Evolutionary conservation across 2,113 vertebrate species (phyloP).

Genomic region (Pterocles burchelli): DNA sequence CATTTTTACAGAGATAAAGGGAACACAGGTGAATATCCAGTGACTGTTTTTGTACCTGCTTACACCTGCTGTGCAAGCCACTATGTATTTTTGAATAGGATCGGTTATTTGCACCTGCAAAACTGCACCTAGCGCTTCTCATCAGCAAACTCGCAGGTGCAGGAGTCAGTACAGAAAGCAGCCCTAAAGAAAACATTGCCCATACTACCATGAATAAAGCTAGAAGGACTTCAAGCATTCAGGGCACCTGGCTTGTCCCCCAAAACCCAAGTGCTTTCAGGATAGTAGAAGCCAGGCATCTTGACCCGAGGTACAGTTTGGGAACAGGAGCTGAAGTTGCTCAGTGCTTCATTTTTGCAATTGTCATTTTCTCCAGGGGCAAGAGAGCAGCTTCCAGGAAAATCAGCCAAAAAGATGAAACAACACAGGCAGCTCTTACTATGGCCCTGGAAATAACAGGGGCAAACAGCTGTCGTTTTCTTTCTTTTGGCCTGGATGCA

Average conservation of each 20-base stretch:
- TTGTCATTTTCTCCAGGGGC: background rate
- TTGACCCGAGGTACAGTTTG: background rate
- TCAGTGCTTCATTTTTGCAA: background rate
- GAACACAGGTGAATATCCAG: background rate
- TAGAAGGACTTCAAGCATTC: background rate
- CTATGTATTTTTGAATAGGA: background rate
- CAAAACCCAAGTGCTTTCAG: background rate
- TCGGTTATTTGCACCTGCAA: background rate
- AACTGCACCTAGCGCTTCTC: background rate
- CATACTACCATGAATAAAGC: background rate
- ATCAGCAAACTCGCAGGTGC: background rate
- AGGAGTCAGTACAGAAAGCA: background rate
- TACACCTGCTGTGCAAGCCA: background rate
- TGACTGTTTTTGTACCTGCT: background rate
- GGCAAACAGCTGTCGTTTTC: background rate
- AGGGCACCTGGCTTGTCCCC: background rate
- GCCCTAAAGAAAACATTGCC: background rate
- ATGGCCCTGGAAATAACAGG: background rate
- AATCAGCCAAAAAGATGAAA: slow-evolving; percentile 35
- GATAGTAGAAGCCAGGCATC: background rate
- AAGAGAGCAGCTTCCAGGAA: slow-evolving; percentile 32
- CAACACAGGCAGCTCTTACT: background rate
- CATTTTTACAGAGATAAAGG: background rate
- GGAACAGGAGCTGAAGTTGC: background rate
- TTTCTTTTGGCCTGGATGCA: background rate